Percentiles rank a stretch among this genome's conserved stretches.
Evolutionary conservation across 2,797 vertebrate species (phyloP).

Genomic region (Urophycis tenuis): DNA sequence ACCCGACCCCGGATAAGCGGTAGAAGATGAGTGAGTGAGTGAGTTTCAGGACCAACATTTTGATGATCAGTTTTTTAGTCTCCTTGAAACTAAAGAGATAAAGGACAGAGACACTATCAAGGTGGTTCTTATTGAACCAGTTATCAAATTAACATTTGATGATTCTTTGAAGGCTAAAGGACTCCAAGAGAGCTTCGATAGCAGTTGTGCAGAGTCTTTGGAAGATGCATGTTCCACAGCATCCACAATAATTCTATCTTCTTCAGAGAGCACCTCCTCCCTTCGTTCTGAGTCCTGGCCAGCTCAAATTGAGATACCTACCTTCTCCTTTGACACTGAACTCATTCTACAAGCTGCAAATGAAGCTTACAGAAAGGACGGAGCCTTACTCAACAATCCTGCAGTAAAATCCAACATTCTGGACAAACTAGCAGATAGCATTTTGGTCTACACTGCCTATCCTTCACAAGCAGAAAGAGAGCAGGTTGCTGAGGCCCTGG

Average conservation of each 20-base stretch:
- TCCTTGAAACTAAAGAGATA: constrained; percentile 16
- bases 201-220: constrained; percentile 6
- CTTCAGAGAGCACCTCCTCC: constrained; percentile 23
- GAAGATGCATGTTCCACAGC: background rate
- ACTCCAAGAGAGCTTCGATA: constrained; percentile 10
- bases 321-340: constrained; percentile 31
- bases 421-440: constrained; percentile 32
- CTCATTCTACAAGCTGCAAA: constrained; percentile 30
- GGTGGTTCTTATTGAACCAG: constrained; percentile 24
- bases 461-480: constrained; percentile 24
- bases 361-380: constrained; percentile 31
- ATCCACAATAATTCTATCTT: constrained; percentile 22
- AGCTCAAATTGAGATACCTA: constrained; percentile 28
- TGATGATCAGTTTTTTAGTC: constrained; percentile 23
- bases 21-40: too few species aligned
- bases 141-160: constrained; percentile 13
- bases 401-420: constrained; percentile 34
- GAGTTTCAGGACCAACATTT: constrained; percentile 24
- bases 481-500: constrained; percentile 25
- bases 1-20: too few species aligned
- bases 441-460: constrained; percentile 20
- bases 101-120: constrained; percentile 32
- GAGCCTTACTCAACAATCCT: constrained; percentile 27
- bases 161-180: constrained; percentile 13
- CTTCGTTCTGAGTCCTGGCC: constrained; percentile 27